Percentiles rank a stretch among this genome's conserved stretches.
These are phyloP conservation scores for Mus spretus DNA, from an alignment of 2,797 vertebrate genomes.

Conservation along the genomic window DNA sequence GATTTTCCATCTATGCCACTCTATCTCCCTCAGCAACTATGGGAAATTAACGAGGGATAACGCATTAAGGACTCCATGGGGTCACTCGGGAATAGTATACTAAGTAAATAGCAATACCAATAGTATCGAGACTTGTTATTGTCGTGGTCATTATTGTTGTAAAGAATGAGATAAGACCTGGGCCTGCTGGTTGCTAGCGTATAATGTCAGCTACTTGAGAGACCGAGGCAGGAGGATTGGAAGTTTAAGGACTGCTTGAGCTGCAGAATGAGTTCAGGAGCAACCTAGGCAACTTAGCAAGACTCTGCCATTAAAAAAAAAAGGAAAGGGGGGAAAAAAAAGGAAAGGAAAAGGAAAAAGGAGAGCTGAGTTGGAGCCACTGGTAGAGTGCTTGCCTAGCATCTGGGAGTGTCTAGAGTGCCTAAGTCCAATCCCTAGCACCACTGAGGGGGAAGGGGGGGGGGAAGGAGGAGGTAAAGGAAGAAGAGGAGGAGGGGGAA, in stretches of 20 bases:
- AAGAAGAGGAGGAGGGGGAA: too few species aligned
- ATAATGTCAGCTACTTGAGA: neutral
- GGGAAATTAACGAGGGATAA: neutral
- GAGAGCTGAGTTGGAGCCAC: neutral
- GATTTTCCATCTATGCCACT: neutral
- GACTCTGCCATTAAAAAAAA: too few species aligned
- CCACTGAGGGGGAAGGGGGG: too few species aligned
- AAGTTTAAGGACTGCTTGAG: neutral
- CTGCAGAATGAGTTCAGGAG: neutral
- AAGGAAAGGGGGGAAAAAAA: neutral
- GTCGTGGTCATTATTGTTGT: neutral
- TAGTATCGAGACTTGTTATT: neutral
- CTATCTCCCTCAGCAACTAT: neutral
- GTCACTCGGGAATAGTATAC: neutral
- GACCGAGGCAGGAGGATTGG: neutral
- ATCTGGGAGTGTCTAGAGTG: neutral
- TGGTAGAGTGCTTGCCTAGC: neutral
- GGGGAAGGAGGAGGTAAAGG: accelerated
- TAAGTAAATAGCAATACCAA: neutral
- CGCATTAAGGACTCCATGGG: neutral
- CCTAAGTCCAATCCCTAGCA: neutral
- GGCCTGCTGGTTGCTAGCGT: neutral
- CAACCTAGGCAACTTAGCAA: neutral
- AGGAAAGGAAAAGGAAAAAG: too few species aligned
- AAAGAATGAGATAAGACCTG: neutral